These are phyloP conservation scores for Mus minutoides DNA, from an alignment of 2,797 vertebrate genomes.

Conservation along the genomic window DNA sequence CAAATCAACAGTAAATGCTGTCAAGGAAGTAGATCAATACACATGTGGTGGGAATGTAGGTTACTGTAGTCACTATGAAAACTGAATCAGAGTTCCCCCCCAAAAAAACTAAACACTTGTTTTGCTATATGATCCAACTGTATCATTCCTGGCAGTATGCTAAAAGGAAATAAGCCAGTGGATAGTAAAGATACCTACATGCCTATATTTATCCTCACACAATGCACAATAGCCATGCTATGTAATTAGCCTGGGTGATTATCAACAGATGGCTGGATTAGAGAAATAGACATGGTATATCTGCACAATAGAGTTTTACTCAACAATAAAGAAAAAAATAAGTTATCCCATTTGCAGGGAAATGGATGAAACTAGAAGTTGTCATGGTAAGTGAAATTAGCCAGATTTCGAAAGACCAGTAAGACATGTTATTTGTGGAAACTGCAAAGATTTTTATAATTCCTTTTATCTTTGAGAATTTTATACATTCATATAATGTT, in stretches of 20 bases:
- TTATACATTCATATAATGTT: background rate
- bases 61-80: background rate
- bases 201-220: background rate
- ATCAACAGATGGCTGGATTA: background rate
- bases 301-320: background rate
- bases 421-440: background rate
- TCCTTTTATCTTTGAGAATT: background rate
- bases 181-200: background rate
- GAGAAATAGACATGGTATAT: background rate
- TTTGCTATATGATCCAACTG: background rate
- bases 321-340: background rate
- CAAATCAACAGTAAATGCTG: background rate
- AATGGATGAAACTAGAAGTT: background rate
- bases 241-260: background rate
- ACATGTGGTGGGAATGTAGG: background rate
- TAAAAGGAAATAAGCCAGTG: background rate
- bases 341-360: background rate
- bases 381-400: background rate
- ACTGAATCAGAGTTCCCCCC: background rate
- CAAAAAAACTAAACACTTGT: background rate
- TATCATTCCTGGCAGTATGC: background rate
- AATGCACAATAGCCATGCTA: background rate
- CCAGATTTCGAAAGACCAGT: background rate
- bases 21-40: background rate
- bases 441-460: background rate